Evolutionary conservation across 2,888 invertebrate species (phyloP).

Genomic region (Mythimna impura): DNA sequence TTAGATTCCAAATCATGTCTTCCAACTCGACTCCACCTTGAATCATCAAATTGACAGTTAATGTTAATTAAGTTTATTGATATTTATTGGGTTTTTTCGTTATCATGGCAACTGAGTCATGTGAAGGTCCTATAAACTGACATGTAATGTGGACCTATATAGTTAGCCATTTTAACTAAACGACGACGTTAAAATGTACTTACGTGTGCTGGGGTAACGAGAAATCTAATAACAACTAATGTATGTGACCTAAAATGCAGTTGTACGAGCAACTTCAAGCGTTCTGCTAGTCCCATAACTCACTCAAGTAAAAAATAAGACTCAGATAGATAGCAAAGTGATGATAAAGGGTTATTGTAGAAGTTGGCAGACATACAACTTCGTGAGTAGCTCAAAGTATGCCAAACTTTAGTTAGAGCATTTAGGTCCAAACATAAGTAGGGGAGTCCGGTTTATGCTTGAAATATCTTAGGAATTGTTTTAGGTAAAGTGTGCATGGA

Average conservation of each 20-base stretch:
- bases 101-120: too few species aligned
- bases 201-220: background rate
- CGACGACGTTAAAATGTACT: background rate
- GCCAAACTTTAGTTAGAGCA: conserved; percentile 35
- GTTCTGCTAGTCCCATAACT: conserved; percentile 13
- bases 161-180: too few species aligned
- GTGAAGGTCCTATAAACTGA: too few species aligned
- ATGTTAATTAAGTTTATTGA: background rate
- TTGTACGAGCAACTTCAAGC: background rate
- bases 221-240: background rate
- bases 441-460: conserved; percentile 17
- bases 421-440: conserved; percentile 35
- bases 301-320: conserved; percentile 39
- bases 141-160: too few species aligned
- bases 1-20: background rate
- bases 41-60: background rate
- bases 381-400: conserved; percentile 50
- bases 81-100: too few species aligned
- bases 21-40: background rate
- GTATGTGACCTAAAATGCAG: background rate
- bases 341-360: conserved; percentile 52
- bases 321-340: conserved; percentile 33
- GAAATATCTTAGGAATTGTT: conserved; percentile 35
- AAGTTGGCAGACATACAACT: conserved; percentile 53
- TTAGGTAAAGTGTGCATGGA: conserved; percentile 2